Percentiles rank a stretch among this genome's conserved stretches.
Conservation (phyloP, 2,113 vertebrate species). For the Cephalophus harveyi region DNA sequence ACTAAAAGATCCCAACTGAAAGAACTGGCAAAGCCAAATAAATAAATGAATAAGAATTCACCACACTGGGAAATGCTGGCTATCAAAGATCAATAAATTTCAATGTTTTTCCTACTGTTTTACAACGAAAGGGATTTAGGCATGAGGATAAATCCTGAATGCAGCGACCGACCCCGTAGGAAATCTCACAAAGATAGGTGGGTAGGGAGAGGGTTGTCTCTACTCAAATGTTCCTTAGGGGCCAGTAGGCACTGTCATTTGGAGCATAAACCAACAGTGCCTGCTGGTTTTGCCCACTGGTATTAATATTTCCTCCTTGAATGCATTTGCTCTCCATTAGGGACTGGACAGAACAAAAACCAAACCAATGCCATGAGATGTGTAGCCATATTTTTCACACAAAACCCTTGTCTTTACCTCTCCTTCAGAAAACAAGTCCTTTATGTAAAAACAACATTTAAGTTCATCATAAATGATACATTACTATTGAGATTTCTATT, state of each 20-base stretch:
- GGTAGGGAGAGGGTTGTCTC: not conserved
- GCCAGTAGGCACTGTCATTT: not conserved
- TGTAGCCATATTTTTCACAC: not conserved
- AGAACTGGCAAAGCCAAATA: not conserved
- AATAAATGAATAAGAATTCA: not conserved
- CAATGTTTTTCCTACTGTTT: not conserved
- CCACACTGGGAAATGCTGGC: not conserved
- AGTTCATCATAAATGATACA: not conserved
- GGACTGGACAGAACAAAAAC: not conserved
- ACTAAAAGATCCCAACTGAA: not conserved
- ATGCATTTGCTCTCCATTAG: not conserved
- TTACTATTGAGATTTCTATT: not conserved
- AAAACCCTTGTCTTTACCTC: not conserved
- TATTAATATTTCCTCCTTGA: not conserved
- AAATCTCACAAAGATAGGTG: not conserved
- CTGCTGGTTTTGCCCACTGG: no score
- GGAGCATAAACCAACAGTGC: not conserved
- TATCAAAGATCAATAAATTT: not conserved
- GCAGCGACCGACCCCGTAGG: not conserved
- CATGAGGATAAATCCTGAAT: not conserved
- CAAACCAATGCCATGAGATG: not conserved
- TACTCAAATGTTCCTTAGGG: not conserved
- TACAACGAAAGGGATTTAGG: not conserved
- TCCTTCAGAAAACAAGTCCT: conserved; percentile 15
- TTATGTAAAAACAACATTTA: not conserved